These are phyloP conservation scores for Macquaria ambigua DNA, from an alignment of 2,113 vertebrate species.

Conservation along the genomic window DNA sequence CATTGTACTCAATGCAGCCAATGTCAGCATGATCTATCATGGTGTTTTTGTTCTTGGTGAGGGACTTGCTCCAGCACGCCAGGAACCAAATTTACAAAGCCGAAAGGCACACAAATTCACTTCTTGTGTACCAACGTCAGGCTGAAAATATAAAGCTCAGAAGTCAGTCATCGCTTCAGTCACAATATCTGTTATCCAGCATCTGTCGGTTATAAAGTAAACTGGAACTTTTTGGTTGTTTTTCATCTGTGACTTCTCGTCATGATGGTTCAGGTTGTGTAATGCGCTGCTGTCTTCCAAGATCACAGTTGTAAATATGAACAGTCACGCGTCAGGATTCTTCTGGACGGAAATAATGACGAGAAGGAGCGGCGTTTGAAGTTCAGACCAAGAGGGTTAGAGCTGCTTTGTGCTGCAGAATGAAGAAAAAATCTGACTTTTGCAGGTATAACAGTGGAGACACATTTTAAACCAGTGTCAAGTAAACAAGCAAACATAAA, in stretches of 20 bases:
- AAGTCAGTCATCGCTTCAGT: background rate
- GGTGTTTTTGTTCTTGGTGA: slow-evolving; percentile 19
- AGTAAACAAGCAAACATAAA: background rate
- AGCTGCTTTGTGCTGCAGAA: background rate
- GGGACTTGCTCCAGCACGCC: slow-evolving; percentile 42
- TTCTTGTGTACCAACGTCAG: background rate
- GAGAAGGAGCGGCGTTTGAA: background rate
- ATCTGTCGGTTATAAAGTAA: slow-evolving; percentile 39
- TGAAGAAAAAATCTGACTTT: background rate
- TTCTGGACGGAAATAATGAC: slow-evolving; percentile 32
- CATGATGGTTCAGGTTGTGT: slow-evolving; percentile 22
- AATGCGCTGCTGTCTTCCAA: slow-evolving; percentile 24
- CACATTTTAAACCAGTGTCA: background rate
- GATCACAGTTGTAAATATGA: slow-evolving; percentile 29
- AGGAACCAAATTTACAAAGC: slow-evolving; percentile 1
- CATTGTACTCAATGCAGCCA: slow-evolving; percentile 20
- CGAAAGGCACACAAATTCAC: background rate
- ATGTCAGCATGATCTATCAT: slow-evolving; percentile 37
- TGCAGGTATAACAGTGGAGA: background rate
- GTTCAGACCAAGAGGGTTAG: background rate
- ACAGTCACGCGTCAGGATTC: slow-evolving; percentile 25
- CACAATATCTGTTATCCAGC: slow-evolving; percentile 9
- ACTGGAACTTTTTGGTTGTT: slow-evolving; percentile 17
- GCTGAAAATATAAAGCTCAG: background rate
- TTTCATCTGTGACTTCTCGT: slow-evolving; percentile 19